These are phyloP conservation scores for Colaptes auratus DNA, from an alignment of 2,113 vertebrate genomes.

Conservation along the genomic window DNA sequence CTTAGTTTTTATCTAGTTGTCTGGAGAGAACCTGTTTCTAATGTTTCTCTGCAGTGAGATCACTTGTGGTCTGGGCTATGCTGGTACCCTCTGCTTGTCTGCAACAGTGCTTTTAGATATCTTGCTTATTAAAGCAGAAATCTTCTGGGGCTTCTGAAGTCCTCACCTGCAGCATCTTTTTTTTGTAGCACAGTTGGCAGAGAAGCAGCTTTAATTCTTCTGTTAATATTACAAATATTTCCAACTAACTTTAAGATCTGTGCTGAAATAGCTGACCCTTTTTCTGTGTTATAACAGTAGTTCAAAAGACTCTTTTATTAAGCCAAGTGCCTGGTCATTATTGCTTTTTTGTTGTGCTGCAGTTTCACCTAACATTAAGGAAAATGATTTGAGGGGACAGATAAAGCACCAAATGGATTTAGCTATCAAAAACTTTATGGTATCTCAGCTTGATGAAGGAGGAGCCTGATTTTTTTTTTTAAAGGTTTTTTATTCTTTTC, in stretches of 20 bases:
- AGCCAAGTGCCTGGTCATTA: conserved; percentile 16
- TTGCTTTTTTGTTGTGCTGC: conserved; percentile 61
- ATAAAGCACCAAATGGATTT: conserved; percentile 60
- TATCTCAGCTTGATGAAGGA: background rate
- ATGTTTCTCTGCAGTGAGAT: background rate
- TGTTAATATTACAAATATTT: conserved; percentile 54
- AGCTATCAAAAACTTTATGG: conserved; percentile 54
- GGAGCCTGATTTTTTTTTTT: background rate
- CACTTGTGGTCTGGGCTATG: background rate
- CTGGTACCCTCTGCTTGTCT: conserved; percentile 4
- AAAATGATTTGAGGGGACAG: conserved; percentile 22
- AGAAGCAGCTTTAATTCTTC: conserved; percentile 34
- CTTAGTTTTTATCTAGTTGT: background rate
- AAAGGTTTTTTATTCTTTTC: background rate
- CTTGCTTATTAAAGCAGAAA: conserved; percentile 7
- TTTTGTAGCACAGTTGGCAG: conserved; percentile 14
- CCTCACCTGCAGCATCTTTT: conserved; percentile 22
- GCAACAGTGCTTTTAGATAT: conserved; percentile 20
- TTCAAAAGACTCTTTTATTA: conserved; percentile 57
- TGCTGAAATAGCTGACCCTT: conserved; percentile 13
- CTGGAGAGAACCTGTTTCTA: conserved; percentile 28
- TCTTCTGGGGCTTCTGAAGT: conserved; percentile 18
- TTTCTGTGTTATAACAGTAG: background rate
- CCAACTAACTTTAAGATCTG: conserved; percentile 59
- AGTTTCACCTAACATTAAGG: conserved; percentile 49